Base-by-base conservation (phyloP, 2,888 invertebrate species). In the Protodeltote pygarga region DNA sequence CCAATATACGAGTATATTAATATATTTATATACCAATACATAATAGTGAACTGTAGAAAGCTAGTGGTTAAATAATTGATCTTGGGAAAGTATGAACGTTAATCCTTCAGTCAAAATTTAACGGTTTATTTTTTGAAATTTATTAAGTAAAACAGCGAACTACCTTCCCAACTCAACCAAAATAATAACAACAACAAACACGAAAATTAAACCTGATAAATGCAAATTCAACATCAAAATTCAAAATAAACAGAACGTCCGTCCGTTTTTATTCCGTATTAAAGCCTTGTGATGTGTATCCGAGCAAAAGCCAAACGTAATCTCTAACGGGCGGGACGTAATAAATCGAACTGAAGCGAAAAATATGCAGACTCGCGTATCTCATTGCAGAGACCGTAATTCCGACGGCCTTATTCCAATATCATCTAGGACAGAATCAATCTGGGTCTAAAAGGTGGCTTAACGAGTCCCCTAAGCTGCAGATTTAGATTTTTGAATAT, bases 321-420 rank as follows among this genome's bases (percentile, higher is more conserved):
- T 59, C 53, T 53, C 15, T 31, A 40, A 44, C 50, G 25, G 42
- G 39, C 41, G 23, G 50, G 31, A 17, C 39, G 54, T 67, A 49
- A 60, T 65, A 72, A 72, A 65, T 65, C 48, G 44, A 50, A 57
- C 27, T 17, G 57, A 28, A 57, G 59, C 59, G 45, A 44, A 64
- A 69, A 74, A 67, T 66, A 53, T 66, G 69, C 71, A 53, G 58
- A 62, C 55, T 63, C 37, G 67, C 45, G 46, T 14, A 57, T 57
- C 49, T 45, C 50, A 61, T 53, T 65, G 65, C 54, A 61, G 39
- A 52, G 24, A 45, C 41, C 37, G 55, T 67, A 68, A 60, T 66
- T 42, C 45, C 54, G 23, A 15, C 6, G 38, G 51, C 42, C 42
- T 52, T 61, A 64, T 60, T 65, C 48, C 29, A 31, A 47, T 34